These are phyloP conservation scores for Petrocephalus zakoni DNA, from an alignment of 2,113 vertebrate genomes.

Conservation along the genomic window DNA sequence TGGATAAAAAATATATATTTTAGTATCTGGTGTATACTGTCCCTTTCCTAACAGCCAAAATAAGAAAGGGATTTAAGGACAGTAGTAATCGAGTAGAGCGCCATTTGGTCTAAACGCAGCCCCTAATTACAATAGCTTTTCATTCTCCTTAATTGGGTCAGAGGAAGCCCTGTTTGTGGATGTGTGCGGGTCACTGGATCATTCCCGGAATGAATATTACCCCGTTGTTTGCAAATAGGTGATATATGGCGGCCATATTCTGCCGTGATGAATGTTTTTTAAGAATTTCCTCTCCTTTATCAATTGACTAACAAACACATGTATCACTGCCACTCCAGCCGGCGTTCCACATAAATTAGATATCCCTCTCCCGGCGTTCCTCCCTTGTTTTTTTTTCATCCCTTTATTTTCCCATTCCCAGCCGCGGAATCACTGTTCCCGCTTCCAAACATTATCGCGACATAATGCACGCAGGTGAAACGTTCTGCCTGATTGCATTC, in stretches of 20 bases:
- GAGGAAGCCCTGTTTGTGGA: constrained; percentile 25
- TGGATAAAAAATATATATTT: background rate
- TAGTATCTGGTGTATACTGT: background rate
- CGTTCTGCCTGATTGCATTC: constrained; percentile 41
- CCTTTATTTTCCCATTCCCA: constrained; percentile 25
- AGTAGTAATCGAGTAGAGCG: background rate
- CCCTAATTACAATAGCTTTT: constrained; percentile 53
- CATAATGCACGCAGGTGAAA: constrained; percentile 67
- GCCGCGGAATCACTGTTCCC: constrained; percentile 11
- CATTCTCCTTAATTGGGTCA: constrained; percentile 58
- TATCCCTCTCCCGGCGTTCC: background rate
- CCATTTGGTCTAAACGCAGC: background rate
- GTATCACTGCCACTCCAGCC: constrained; percentile 91
- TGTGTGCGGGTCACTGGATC: constrained; percentile 57
- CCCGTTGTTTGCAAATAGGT: constrained; percentile 77
- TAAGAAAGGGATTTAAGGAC: background rate
- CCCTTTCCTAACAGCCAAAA: background rate
- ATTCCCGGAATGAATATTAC: constrained; percentile 77
- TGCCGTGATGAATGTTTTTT: constrained; percentile 89
- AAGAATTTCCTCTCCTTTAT: constrained; percentile 98
- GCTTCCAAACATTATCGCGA: constrained; percentile 62
- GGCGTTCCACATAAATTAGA: constrained; percentile 88
- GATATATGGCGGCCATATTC: constrained; percentile 90
- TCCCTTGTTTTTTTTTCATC: constrained; percentile 37
- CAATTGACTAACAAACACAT: constrained; percentile 94